These are phyloP conservation scores for Spodoptera exigua DNA, from an alignment of 2,888 invertebrate genomes.

Conservation along the genomic window DNA sequence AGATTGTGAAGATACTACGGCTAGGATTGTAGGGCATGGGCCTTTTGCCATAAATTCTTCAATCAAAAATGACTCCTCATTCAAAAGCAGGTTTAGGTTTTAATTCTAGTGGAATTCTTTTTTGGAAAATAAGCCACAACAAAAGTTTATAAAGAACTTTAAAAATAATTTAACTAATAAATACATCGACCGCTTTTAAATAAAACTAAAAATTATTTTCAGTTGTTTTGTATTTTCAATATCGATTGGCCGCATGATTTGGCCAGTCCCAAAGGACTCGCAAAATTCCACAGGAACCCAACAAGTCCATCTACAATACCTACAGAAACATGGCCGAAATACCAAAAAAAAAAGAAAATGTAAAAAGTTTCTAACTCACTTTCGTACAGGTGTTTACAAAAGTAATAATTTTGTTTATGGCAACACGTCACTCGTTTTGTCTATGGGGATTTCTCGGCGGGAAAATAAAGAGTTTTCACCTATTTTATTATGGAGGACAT, in stretches of 20 bases:
- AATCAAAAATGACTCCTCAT: too few species aligned
- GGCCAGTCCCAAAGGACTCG: background rate
- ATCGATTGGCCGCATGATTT: background rate
- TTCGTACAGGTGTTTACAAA: conserved; percentile 38
- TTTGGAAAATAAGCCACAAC: too few species aligned
- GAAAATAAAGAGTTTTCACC: conserved; percentile 28
- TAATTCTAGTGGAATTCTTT: too few species aligned
- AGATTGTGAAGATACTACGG: too few species aligned
- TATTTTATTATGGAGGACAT: conserved; percentile 15
- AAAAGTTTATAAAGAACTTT: too few species aligned
- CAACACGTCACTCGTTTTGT: conserved; percentile 29
- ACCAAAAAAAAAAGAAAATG: conserved; percentile 18
- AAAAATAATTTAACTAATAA: too few species aligned
- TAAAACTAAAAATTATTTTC: too few species aligned
- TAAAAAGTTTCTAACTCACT: conserved; percentile 47
- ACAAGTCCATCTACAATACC: conserved; percentile 1
- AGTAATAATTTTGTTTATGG: conserved; percentile 51
- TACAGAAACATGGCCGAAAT: conserved; percentile 6
- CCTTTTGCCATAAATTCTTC: too few species aligned
- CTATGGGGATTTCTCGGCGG: conserved; percentile 38
- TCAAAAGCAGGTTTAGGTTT: too few species aligned
- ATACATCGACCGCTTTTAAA: too few species aligned
- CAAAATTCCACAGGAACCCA: background rate
- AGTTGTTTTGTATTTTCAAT: too few species aligned
- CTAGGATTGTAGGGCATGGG: too few species aligned